Evolutionary conservation across 1,140 invertebrate species (phyloP), one percentile per base, ranked within the genome.

Genomic region (Pissodes strobi): DNA sequence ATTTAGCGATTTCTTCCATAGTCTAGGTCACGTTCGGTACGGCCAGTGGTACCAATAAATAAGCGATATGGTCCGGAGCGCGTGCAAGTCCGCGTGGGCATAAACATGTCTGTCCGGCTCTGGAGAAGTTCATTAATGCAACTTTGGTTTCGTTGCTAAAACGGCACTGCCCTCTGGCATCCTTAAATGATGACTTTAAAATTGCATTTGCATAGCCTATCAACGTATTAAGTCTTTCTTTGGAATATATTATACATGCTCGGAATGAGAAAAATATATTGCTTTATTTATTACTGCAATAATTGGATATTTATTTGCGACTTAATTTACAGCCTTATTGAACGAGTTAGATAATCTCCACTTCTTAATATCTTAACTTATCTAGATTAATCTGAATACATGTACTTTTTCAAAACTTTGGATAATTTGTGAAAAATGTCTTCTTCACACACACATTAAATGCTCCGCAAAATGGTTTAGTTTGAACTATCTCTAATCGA

Each of bases 91-190:
- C 68, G 67, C 72, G 72, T 76, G 69, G 71, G 72, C 68, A 74
- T 74, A 75, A 76, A 76, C 73, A 74, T 76, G 73, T 74, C 74
- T 70, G 73, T 74, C 74, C 69, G 73, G 67, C 58, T 75, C 69
- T 75, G 71, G 73, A 76, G 69, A 70, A 76, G 74, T 76, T 76
- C 74, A 76, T 76, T 76, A 76, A 76, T 76, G 74, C 73, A 76
- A 71, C 60, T 75, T 72, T 69, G 72, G 71, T 74, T 74, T 72
- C 60, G 49, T 63, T 55, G 69, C 72, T 73, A 72, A 73, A 74
- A 76, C 72, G 73, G 71, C 68, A 73, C 71, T 72, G 67, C 69
- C 69, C 71, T 71, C 64, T 66, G 67, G 74, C 72, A 62, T 57
- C 48, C 64, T 59, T 75, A 72, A 75, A 75, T 75, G 74, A 75